These are phyloP conservation scores for Melanotaenia boesemani DNA, from an alignment of 2,797 vertebrate species.

Conservation along the genomic window DNA sequence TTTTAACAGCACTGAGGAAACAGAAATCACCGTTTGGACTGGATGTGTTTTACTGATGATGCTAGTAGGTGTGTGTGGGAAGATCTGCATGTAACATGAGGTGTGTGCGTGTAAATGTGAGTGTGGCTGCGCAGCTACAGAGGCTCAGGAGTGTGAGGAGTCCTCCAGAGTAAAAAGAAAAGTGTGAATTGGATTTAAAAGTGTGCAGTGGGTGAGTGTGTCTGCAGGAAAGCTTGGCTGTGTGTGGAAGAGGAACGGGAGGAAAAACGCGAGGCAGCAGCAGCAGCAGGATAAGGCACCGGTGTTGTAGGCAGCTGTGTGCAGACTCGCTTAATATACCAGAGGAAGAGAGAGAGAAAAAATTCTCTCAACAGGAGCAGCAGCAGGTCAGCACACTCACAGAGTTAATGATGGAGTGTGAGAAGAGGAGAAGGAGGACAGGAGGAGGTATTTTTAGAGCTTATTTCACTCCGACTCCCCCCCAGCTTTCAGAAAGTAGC, in stretches of 20 bases:
- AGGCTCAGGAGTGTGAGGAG: conserved; percentile 25
- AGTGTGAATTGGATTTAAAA: conserved; percentile 36
- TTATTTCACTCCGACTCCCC: conserved; percentile 21
- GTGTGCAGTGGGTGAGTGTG: conserved; percentile 7
- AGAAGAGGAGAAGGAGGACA: conserved; percentile 57
- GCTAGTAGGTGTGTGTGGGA: conserved; percentile 17
- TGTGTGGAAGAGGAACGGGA: conserved; percentile 6
- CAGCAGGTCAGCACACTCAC: conserved; percentile 52
- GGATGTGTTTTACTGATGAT: conserved; percentile 1
- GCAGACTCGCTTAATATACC: conserved; percentile 66
- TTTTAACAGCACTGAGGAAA: conserved; percentile 15
- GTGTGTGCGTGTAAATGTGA: conserved; percentile 24
- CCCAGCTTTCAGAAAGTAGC: conserved; percentile 70
- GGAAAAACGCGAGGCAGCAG: conserved; percentile 1
- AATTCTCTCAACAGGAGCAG: conserved; percentile 13
- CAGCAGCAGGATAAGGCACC: conserved; percentile 64
- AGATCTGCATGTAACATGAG: not conserved
- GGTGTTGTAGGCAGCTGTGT: conserved; percentile 58
- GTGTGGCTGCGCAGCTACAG: not conserved
- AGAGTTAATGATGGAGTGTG: conserved; percentile 37
- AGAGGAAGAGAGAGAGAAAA: conserved; percentile 11
- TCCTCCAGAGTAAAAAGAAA: conserved; percentile 20
- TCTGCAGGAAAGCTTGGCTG: conserved; percentile 9
- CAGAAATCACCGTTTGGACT: conserved; percentile 4
- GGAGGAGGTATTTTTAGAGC: conserved; percentile 72